Percentiles rank a stretch among this genome's conserved stretches.
These are phyloP conservation scores for Apamea monoglypha DNA, from an alignment of 2,888 invertebrate species.

Conservation along the genomic window DNA sequence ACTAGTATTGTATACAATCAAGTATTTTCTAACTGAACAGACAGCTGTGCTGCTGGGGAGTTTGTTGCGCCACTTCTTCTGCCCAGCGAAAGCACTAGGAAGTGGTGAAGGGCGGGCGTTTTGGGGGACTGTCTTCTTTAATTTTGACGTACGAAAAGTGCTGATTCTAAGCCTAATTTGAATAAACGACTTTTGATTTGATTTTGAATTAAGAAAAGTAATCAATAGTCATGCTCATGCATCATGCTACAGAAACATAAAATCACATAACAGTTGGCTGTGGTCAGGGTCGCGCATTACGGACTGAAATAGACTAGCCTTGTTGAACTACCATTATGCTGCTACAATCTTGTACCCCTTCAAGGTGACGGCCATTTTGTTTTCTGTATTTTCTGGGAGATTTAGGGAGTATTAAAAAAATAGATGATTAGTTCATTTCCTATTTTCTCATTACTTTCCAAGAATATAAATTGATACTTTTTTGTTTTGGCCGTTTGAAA, in stretches of 20 bases:
- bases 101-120: no score
- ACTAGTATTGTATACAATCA: no score
- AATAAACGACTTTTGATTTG: no score
- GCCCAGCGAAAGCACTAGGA: no score
- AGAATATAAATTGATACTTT: no score
- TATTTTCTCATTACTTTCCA: background rate
- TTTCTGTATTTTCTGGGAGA: background rate
- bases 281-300: slow-evolving; percentile 39
- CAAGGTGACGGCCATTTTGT: slow-evolving; percentile 43
- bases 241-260: slow-evolving; percentile 1
- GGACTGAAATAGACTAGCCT: slow-evolving; percentile 55
- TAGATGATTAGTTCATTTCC: background rate
- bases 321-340: slow-evolving; percentile 37
- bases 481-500: background rate
- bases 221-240: slow-evolving; percentile 5
- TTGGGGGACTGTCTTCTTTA: no score
- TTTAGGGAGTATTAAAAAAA: background rate
- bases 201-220: background rate
- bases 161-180: no score
- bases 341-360: slow-evolving; percentile 18
- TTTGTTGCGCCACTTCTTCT: no score
- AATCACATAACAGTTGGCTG: slow-evolving; percentile 9
- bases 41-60: no score
- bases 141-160: no score
- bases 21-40: no score